Conservation (phyloP, 1,140 invertebrate genomes). For the Sitobion miscanthi region DNA sequence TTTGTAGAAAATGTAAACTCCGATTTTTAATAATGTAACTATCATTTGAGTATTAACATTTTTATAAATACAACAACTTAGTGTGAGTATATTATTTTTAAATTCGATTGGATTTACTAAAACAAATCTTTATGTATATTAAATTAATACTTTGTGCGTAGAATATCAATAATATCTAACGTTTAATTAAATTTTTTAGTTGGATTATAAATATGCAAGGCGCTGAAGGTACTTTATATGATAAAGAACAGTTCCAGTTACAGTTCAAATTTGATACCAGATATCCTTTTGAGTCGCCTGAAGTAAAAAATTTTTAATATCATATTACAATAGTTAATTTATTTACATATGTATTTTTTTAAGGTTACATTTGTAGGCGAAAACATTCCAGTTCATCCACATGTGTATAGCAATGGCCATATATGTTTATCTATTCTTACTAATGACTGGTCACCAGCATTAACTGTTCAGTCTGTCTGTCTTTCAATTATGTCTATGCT, state of each 20-base stretch:
- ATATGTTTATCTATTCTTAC: constrained; percentile 98
- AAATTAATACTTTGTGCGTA: not conserved
- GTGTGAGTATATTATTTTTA: not conserved
- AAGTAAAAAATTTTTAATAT: constrained; percentile 68
- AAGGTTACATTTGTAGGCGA: constrained; percentile 91
- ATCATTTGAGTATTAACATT: not conserved
- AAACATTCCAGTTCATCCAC: constrained; percentile 97
- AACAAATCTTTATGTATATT: not conserved
- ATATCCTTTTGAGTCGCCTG: constrained; percentile 98
- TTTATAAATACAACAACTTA: not conserved
- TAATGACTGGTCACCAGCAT: constrained; percentile 97
- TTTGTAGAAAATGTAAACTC: not conserved
- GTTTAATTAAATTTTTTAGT: constrained; percentile 65
- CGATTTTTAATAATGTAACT: not conserved
- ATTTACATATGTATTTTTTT: constrained; percentile 54
- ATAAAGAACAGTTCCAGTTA: constrained; percentile 93
- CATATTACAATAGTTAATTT: too few relatives aligned
- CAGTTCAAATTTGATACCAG: constrained; percentile 97
- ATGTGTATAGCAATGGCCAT: constrained; percentile 98
- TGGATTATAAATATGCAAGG: constrained; percentile 96
- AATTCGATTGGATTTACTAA: not conserved
- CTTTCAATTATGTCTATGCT: constrained; percentile 98
- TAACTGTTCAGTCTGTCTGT: constrained; percentile 95
- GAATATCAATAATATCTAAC: not conserved
- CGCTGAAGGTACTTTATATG: constrained; percentile 90